Conservation (phyloP, 2,113 vertebrate species). For the Poeciliopsis retropinna region DNA sequence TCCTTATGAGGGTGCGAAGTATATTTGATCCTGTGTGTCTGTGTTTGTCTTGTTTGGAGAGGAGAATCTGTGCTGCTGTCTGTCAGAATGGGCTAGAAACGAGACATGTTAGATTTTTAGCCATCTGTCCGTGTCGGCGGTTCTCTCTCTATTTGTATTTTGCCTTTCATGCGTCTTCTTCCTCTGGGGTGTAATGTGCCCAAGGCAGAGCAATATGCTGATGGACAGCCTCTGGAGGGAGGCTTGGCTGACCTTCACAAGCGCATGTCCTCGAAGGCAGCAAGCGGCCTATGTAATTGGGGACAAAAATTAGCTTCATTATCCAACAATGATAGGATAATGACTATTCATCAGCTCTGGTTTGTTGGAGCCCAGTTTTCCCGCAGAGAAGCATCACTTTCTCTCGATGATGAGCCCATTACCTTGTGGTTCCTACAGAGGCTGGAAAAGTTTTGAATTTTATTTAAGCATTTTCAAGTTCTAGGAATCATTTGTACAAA, state of each 20-base stretch:
- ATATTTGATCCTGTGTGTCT: neutral
- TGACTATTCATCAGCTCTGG: slow-evolving; percentile 24
- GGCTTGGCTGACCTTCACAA: slow-evolving; percentile 70
- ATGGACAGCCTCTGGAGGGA: slow-evolving; percentile 34
- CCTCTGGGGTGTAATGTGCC: slow-evolving; percentile 40
- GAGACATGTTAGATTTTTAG: neutral
- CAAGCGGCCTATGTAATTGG: slow-evolving; percentile 40
- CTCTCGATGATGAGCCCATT: slow-evolving; percentile 11
- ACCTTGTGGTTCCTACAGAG: neutral
- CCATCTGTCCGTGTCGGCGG: neutral
- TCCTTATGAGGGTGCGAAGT: neutral
- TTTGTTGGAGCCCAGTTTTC: slow-evolving; percentile 7
- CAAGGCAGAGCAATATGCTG: slow-evolving; percentile 54
- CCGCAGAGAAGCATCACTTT: neutral
- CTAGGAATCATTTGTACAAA: no score
- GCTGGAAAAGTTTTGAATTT: neutral
- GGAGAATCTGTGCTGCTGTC: no score
- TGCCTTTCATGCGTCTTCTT: slow-evolving; percentile 9
- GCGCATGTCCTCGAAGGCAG: slow-evolving; percentile 56
- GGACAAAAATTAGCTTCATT: slow-evolving; percentile 53
- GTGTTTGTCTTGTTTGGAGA: no score
- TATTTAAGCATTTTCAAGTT: no score
- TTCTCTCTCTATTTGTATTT: slow-evolving; percentile 45
- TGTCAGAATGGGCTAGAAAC: neutral
- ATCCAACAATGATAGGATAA: slow-evolving; percentile 53